Evolutionary conservation across 2,797 vertebrate species (phyloP), one percentile per base, ranked within the genome.

Genomic region (Pipistrellus kuhlii): DNA sequence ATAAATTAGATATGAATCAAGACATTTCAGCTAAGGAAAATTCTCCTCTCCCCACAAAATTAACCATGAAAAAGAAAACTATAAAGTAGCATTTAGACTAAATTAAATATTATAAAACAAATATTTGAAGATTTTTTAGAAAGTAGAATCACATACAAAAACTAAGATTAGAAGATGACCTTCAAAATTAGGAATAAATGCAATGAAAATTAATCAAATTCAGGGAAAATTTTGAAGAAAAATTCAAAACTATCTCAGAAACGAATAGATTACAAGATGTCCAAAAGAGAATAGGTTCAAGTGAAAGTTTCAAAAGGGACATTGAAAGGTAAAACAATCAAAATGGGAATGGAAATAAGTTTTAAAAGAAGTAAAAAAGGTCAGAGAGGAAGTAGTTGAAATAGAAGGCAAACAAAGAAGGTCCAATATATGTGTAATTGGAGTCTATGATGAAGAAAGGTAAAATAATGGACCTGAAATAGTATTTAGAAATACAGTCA

Each of bases 51-150:
- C 21, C 21, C 27, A 13, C 17, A 20, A 91, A 84, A 59, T 62
- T 64, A 96, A 85, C 44, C n/a, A 82, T 32, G 80, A 90, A 86
- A 30, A 89, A 88, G 38, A 71, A 85, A 95, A 81, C 21, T 77
- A 11, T 48, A 91, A 27, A 38, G 18, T 69, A 55, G 71, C n/a
- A 82, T 62, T 62, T 55, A 86, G 75, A 84, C 2, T 41, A 5
- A 78, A 69, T 46, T 82, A 62, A 78, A 17, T 76, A 86, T 77
- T 23, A 93, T 75, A 68, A 93, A 93, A 81, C 27, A 93, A 88
- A 25, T 14, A 86, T 8, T n/a, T 93, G n/a, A 90, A 84, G 18
- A 51, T 41, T 80, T 78, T 71, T 82, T 91, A 2, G 80, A 73
- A 71, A 55, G n/a, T 83, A 88, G 25, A 82, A 78, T 85, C 77